Percentiles rank a stretch among this genome's conserved stretches.
Evolutionary conservation across 2,888 invertebrate species (phyloP).

Genomic region (Tineola bisselliella): DNA sequence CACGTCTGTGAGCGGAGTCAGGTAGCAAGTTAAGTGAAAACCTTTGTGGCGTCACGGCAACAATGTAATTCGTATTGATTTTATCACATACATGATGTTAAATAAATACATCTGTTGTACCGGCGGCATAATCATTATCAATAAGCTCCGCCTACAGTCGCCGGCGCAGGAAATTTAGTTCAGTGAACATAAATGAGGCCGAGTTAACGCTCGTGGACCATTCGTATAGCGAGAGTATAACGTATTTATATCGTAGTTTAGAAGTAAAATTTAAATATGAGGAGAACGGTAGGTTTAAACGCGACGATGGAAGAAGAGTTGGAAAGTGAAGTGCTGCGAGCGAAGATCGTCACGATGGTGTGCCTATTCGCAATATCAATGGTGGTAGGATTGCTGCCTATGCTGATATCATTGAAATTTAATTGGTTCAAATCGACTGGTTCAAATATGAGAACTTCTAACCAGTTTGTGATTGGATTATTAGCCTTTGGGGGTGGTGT

Average conservation of each 20-base stretch:
- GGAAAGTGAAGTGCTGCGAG: slow-evolving; percentile 63
- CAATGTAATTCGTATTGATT: neutral
- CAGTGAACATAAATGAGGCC: slow-evolving; percentile 1
- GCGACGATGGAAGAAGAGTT: slow-evolving; percentile 18
- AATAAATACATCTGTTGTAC: slow-evolving; percentile 6
- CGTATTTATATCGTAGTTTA: neutral
- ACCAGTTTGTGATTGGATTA: slow-evolving; percentile 68
- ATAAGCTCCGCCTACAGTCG: slow-evolving; percentile 10
- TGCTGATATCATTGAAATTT: slow-evolving; percentile 73
- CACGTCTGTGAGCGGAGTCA: neutral
- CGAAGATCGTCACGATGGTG: slow-evolving; percentile 83
- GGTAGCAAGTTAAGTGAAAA: neutral
- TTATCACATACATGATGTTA: slow-evolving; percentile 2
- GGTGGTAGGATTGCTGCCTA: slow-evolving; percentile 78
- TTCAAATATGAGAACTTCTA: slow-evolving; percentile 56
- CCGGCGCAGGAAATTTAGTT: slow-evolving; percentile 13
- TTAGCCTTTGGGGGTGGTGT: slow-evolving; percentile 86
- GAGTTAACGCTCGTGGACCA: neutral
- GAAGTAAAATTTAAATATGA: neutral
- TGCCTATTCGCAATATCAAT: slow-evolving; percentile 81
- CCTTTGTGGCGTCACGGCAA: neutral
- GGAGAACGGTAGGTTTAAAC: neutral
- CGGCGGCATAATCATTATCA: neutral
- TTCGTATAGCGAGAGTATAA: neutral
- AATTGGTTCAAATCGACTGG: slow-evolving; percentile 66